Conservation (phyloP, 1,140 invertebrate species). For the Lysiphlebus fabarum region DNA sequence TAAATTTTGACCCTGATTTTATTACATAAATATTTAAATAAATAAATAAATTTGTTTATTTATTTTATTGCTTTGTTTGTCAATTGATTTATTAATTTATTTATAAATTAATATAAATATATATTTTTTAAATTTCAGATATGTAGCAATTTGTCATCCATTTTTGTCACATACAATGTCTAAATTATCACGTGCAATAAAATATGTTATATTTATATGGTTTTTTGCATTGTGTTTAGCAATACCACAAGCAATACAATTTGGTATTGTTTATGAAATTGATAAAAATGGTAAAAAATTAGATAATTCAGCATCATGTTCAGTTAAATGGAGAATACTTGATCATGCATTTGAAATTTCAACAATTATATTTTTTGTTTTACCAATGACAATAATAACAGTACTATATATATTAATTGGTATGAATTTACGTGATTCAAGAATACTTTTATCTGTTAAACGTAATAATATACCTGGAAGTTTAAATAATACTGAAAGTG, state of each 20-base stretch:
- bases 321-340: slow-evolving; percentile 62
- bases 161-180: slow-evolving; percentile 84
- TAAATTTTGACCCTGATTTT: too few species aligned
- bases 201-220: slow-evolving; percentile 71
- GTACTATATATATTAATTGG: slow-evolving; percentile 83
- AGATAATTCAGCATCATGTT: slow-evolving; percentile 55
- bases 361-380: slow-evolving; percentile 79
- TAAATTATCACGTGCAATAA: slow-evolving; percentile 68
- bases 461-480: slow-evolving; percentile 39
- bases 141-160: slow-evolving; percentile 91
- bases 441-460: slow-evolving; percentile 52
- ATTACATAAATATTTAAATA: background rate
- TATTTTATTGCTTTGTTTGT: too few species aligned
- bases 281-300: slow-evolving; percentile 51
- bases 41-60: background rate
- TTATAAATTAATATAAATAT: too few species aligned
- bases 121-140: slow-evolving; percentile 56
- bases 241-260: slow-evolving; percentile 75
- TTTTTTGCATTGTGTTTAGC: slow-evolving; percentile 70
- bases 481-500: slow-evolving; percentile 38
- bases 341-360: slow-evolving; percentile 79
- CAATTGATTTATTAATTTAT: too few species aligned
- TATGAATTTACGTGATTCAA: slow-evolving; percentile 66
- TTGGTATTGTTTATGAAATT: slow-evolving; percentile 62
- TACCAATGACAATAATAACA: slow-evolving; percentile 82